Conservation (phyloP, 2,888 invertebrate species). For the Polia nebulosa region DNA sequence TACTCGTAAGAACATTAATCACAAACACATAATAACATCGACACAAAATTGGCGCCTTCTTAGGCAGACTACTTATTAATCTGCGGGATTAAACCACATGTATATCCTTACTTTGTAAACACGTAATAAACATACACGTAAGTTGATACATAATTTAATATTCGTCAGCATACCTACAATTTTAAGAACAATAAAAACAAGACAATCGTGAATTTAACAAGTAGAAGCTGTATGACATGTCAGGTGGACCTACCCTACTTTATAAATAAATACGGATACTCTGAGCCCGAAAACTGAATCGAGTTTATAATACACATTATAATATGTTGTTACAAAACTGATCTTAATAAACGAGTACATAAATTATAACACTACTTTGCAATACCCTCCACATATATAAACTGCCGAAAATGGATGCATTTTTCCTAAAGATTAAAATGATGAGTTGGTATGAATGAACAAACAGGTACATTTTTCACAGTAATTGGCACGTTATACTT, state of each 20-base stretch:
- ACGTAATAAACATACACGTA: background rate
- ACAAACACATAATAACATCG: background rate
- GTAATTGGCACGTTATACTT: conserved; percentile 33
- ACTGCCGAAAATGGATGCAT: background rate
- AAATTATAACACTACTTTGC: background rate
- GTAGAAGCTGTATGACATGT: background rate
- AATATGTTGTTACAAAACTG: background rate
- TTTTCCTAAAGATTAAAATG: conserved; percentile 2
- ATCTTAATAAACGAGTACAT: conserved; percentile 8
- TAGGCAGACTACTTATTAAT: no score
- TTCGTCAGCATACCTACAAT: background rate
- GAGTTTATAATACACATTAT: background rate
- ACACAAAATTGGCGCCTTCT: background rate
- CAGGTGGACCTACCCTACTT: background rate
- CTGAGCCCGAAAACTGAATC: background rate
- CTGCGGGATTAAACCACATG: background rate
- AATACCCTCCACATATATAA: background rate
- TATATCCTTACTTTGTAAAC: background rate
- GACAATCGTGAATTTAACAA: background rate
- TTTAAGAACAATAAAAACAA: background rate
- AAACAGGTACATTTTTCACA: conserved; percentile 20
- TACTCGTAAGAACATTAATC: background rate
- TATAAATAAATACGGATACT: background rate
- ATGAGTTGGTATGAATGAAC: conserved; percentile 7
- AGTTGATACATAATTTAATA: background rate